phyloP scores from a whole-genome alignment of 2,113 vertebrate genomes.

The Pleuronectes platessa region DNA sequence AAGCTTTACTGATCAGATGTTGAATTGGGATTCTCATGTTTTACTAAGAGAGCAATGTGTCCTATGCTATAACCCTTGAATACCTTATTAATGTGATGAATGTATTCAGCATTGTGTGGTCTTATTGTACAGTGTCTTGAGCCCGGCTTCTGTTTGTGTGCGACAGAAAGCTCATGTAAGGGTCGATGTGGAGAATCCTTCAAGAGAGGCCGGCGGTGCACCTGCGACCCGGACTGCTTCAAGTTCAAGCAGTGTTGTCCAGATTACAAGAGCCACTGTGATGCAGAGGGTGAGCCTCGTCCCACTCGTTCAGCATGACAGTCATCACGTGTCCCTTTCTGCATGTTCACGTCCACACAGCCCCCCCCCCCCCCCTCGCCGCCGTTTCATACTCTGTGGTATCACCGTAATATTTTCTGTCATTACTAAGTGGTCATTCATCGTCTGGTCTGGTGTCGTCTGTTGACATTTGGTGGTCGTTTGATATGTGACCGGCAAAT shows the following conservation, averaged over 20 bases:
- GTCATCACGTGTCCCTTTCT: background rate
- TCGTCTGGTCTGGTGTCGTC: background rate
- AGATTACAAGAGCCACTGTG: constrained; percentile 83
- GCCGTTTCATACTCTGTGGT: background rate
- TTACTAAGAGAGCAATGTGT: background rate
- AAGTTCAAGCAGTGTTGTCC: constrained; percentile 89
- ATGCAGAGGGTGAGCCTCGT: constrained; percentile 79
- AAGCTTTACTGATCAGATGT: background rate
- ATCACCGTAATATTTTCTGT: background rate
- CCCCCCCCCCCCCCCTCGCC: too few species aligned
- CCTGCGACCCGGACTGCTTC: constrained; percentile 87
- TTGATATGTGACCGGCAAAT: too few species aligned
- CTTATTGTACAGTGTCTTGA: background rate
- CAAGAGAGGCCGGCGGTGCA: constrained; percentile 86
- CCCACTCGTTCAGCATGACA: constrained; percentile 2
- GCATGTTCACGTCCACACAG: constrained; percentile 8
- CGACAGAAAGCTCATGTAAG: constrained; percentile 87
- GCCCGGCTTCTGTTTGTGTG: constrained; percentile 35
- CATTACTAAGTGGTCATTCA: too few species aligned
- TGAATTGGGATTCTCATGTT: too few species aligned
- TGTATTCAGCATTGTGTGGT: background rate
- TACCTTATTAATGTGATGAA: background rate
- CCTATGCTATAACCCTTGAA: background rate
- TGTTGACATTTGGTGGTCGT: background rate
- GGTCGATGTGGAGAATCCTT: constrained; percentile 93